phyloP scores from a whole-genome alignment of 1,140 invertebrate genomes.

The Bradynema listronoti region DNA sequence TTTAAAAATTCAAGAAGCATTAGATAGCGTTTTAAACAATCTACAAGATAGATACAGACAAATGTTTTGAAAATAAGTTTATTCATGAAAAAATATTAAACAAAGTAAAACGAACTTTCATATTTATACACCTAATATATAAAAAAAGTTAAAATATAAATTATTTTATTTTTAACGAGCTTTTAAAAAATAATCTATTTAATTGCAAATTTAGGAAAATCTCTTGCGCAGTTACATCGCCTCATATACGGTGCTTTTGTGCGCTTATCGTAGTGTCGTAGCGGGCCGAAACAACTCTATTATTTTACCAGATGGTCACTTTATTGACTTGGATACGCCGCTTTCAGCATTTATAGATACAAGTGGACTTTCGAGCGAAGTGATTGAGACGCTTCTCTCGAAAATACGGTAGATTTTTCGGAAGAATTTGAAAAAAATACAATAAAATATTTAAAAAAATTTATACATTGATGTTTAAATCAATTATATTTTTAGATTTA shows the following conservation, averaged over 20 bases:
- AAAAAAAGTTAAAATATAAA: neutral
- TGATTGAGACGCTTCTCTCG: too few relatives aligned
- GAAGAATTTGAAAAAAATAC: slow-evolving; percentile 1
- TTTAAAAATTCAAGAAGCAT: too few relatives aligned
- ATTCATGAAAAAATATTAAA: too few relatives aligned
- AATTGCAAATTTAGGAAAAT: neutral
- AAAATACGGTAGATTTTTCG: too few relatives aligned
- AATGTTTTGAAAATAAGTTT: too few relatives aligned
- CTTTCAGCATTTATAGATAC: neutral
- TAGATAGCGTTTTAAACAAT: too few relatives aligned
- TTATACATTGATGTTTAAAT: neutral
- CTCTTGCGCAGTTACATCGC: neutral
- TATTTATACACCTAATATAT: too few relatives aligned
- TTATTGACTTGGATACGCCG: neutral
- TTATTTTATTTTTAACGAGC: neutral
- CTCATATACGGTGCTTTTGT: neutral
- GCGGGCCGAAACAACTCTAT: slow-evolving; percentile 9
- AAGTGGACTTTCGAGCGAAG: too few relatives aligned
- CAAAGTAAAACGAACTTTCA: too few relatives aligned
- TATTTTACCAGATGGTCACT: slow-evolving; percentile 35
- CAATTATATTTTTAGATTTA: slow-evolving; percentile 3
- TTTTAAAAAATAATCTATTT: neutral
- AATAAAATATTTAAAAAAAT: slow-evolving; percentile 9
- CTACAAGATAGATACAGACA: too few relatives aligned
- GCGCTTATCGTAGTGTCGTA: neutral